Base-by-base conservation (phyloP, 2,797 vertebrate species). In the Caiman crocodilus region DNA sequence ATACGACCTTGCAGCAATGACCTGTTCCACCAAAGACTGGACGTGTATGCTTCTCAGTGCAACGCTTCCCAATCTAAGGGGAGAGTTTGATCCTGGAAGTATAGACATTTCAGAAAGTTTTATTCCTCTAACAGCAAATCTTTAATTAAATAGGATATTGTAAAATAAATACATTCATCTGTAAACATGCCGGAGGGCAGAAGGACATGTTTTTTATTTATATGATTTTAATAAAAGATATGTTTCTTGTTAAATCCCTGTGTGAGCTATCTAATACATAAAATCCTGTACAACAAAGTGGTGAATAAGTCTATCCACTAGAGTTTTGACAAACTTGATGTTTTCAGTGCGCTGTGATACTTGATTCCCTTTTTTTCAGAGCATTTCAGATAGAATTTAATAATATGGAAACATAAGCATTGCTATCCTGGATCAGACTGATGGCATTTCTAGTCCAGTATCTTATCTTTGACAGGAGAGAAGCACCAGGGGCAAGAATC, bases 71-170 rank as follows among this genome's bases (percentile, higher is more conserved):
- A 9, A 42, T 42, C 67, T 71, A 35, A 42, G 65, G 21, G 20
- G 67, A 6, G 20, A 42, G 63, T 87, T 91, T 94, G 80, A 90
- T 93, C 93, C 85, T 69, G 30, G 61, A 85, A 28, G 56, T 83
- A 81, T 87, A 89, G 82, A 79, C 2, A 18, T 90, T 75, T 78
- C 61, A 81, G 77, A 87, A 94, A 93, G 79, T 94, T 94, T 92
- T 94, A 91, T 81, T 90, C 82, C 42, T 93, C n/a, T 91, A 95
- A 85, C 86, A 93, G 71, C 26, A 88, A 84, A 92, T 91, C 63
- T 96, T 96, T 93, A 95, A 96, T 95, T 94, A 94, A 89, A 93
- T 91, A 89, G 90, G 87, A 85, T 92, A 94, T 76, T 90, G 63
- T 92, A 90, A 95, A 93, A 93, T 94, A 96, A 95, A 94, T 95